Evolutionary conservation across 2,797 vertebrate genomes (phyloP).

Genomic region (Neomorphus geoffroyi): DNA sequence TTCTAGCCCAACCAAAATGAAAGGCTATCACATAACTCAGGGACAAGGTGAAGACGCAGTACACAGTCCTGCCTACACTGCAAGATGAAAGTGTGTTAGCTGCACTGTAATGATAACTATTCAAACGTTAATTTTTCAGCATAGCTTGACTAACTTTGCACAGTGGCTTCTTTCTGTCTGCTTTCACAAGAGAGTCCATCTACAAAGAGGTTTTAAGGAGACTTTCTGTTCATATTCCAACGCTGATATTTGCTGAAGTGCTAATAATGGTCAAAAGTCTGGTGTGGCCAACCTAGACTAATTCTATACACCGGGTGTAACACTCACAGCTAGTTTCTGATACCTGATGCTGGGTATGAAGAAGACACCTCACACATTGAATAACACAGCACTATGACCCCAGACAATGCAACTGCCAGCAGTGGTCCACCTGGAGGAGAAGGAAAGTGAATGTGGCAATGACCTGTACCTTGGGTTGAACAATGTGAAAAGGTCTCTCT

Average conservation of each 20-base stretch:
- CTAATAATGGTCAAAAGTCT: not conserved
- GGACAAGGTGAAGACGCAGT: not conserved
- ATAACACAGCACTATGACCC: fast-evolving
- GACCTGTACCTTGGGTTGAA: not conserved
- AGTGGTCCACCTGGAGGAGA: not conserved
- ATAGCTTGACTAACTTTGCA: not conserved
- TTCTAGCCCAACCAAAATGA: not conserved
- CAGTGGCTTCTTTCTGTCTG: not conserved
- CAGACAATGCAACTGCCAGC: not conserved
- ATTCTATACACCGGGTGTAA: fast-evolving
- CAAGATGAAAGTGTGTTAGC: not conserved
- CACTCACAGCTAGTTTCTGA: not conserved
- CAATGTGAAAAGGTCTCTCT: not conserved
- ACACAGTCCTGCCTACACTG: not conserved
- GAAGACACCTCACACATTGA: not conserved
- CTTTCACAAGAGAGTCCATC: not conserved
- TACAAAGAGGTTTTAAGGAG: not conserved
- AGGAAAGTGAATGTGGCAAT: fast-evolving
- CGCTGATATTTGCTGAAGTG: not conserved
- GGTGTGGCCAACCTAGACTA: not conserved
- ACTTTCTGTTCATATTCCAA: not conserved
- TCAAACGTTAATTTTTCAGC: not conserved
- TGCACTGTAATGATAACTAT: not conserved
- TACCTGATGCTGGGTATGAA: not conserved
- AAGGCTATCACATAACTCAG: conserved; percentile 26